phyloP scores from a whole-genome alignment of 2,113 vertebrate species.

The Burhinus oedicnemus region DNA sequence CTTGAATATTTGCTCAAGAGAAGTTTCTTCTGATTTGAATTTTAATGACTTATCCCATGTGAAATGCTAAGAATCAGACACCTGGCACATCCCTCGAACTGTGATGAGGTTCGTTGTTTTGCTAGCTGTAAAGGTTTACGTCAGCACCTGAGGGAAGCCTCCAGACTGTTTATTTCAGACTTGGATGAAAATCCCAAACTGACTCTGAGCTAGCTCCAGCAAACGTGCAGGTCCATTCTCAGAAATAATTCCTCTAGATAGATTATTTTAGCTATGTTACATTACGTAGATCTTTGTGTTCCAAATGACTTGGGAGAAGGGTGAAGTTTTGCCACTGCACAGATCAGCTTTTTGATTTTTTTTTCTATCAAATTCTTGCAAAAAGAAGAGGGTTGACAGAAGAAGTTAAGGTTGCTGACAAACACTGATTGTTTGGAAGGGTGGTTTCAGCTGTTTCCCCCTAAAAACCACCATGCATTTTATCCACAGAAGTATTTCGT shows the following conservation, averaged over 20 bases:
- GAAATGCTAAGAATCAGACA: background rate
- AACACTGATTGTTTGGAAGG: constrained; percentile 34
- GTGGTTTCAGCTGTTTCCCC: constrained; percentile 7
- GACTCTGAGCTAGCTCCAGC: background rate
- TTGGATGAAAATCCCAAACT: background rate
- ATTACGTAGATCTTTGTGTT: background rate
- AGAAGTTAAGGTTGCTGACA: constrained; percentile 28
- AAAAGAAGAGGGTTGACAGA: background rate
- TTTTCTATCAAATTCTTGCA: background rate
- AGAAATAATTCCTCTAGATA: background rate
- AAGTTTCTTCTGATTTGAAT: background rate
- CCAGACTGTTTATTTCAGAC: background rate
- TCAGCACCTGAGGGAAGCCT: background rate
- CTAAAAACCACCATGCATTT: constrained; percentile 12
- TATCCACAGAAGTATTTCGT: constrained; percentile 50
- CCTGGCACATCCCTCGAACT: background rate
- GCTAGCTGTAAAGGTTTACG: background rate
- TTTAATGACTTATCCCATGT: background rate
- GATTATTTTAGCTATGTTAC: background rate
- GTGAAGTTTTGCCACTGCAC: background rate
- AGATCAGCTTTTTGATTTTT: background rate
- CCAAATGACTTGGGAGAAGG: background rate
- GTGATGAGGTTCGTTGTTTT: background rate
- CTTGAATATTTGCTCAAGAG: background rate
- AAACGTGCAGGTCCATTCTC: background rate